Percentiles rank a stretch among this genome's conserved stretches.
These are phyloP conservation scores for Anas acuta DNA, from an alignment of 2,797 vertebrate genomes.

Conservation along the genomic window DNA sequence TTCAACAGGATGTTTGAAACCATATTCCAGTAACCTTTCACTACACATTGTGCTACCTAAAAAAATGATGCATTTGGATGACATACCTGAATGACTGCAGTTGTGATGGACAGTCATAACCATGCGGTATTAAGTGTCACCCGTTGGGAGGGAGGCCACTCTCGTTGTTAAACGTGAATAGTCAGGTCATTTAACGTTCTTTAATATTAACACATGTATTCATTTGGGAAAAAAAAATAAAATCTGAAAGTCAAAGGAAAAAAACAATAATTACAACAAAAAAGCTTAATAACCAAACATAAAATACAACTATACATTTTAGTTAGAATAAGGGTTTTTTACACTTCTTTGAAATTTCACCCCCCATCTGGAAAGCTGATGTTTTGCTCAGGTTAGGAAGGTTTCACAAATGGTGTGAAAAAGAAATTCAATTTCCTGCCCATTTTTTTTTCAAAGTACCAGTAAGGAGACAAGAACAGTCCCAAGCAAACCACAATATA, in stretches of 20 bases:
- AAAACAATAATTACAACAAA: not conserved
- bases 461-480: not conserved
- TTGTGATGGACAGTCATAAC: not conserved
- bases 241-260: not conserved
- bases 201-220: not conserved
- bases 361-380: not conserved
- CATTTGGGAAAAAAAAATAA: not conserved
- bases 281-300: not conserved
- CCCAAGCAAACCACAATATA: rapidly evolving
- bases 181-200: not conserved
- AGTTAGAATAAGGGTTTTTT: not conserved
- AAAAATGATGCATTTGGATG: not conserved
- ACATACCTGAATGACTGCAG: not conserved
- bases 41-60: not conserved
- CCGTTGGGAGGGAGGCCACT: not conserved
- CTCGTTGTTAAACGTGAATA: not conserved
- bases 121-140: not conserved
- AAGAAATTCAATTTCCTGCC: not conserved
- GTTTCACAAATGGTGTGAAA: not conserved
- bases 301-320: not conserved
- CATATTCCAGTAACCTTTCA: not conserved
- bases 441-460: not conserved
- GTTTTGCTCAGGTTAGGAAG: not conserved
- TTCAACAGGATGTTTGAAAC: not conserved
- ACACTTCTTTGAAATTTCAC: not conserved